Evolutionary conservation across 2,888 invertebrate genomes (phyloP), one percentile per base, ranked within the genome.

Genomic region (Eudemis profundana): DNA sequence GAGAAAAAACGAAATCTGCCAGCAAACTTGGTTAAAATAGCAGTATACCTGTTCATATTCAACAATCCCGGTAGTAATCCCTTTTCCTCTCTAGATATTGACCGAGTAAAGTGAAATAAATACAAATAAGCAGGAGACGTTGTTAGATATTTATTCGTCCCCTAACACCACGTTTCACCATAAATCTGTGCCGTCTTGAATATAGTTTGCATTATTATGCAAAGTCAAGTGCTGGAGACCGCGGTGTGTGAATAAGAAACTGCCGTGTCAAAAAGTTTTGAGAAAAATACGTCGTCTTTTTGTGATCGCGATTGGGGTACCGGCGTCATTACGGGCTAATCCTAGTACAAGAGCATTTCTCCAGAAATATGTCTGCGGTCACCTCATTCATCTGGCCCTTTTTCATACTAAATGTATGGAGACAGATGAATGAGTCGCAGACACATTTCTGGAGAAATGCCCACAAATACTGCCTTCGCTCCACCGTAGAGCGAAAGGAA

Each of bases 151-250:
- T 83, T 82, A 84, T 83, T 79, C 79, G 81, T 80, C 78, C 78
- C 80, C 79, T 78, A 79, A 83, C 83, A 78, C 82, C 75, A 76
- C 71, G 74, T 75, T 74, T 69, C 66, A 69, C 79, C 75, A 84
- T 85, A 85, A 83, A 82, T 84, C 84, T 82, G 81, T 81, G 81
- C 74, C 76, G 79, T 79, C 78, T 80, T 85, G 86, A 86, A 87
- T 86, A 84, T 83, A 85, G 82, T 86, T 86, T 84, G 84, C 85
- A 85, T 86, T 86, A 85, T 86, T 86, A 86, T 86, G 86, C 80
- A 82, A 86, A 87, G 72, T 84, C 81, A 78, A 86, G 84, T 81
- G 76, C 66, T 74, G 72, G 72, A 77, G 78, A 77, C 77, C 66
- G 73, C 68, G 70, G 74, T 70, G 77, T 80, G 84, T 78, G 82